Conservation (phyloP, 2,888 invertebrate genomes). For the Villa cingulata region DNA sequence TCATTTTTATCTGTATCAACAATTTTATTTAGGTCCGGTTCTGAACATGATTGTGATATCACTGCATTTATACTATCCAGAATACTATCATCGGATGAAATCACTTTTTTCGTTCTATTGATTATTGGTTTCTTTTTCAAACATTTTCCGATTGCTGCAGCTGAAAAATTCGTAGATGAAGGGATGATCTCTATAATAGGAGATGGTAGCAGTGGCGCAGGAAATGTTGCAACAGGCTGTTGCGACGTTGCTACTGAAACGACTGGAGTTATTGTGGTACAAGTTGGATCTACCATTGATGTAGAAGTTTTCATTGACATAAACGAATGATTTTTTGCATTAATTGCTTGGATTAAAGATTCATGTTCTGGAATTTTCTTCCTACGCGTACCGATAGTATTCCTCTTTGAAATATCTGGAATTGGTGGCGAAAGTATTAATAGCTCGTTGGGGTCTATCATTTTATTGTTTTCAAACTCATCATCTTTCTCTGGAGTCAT, state of each 20-base stretch:
- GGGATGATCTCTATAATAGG: no score
- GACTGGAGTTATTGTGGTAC: background rate
- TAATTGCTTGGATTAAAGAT: background rate
- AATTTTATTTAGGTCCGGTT: no score
- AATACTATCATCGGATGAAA: background rate
- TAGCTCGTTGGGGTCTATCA: background rate
- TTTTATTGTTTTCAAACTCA: background rate
- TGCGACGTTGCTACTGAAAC: background rate
- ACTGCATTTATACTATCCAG: background rate
- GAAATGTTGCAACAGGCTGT: background rate
- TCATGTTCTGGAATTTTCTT: background rate
- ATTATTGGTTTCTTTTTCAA: constrained; percentile 3
- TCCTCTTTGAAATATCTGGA: background rate
- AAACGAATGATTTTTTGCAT: background rate
- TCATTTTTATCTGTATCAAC: no score
- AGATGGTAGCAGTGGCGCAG: background rate
- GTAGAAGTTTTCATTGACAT: background rate
- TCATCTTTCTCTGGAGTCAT: background rate
- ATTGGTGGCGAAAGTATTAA: background rate
- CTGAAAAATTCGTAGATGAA: no score
- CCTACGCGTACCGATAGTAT: background rate
- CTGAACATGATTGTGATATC: background rate
- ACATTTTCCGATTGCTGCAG: constrained; percentile 5
- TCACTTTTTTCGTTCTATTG: background rate
- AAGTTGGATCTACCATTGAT: background rate